Evolutionary conservation across 2,888 invertebrate genomes (phyloP).

Genomic region (Oligia strigilis): DNA sequence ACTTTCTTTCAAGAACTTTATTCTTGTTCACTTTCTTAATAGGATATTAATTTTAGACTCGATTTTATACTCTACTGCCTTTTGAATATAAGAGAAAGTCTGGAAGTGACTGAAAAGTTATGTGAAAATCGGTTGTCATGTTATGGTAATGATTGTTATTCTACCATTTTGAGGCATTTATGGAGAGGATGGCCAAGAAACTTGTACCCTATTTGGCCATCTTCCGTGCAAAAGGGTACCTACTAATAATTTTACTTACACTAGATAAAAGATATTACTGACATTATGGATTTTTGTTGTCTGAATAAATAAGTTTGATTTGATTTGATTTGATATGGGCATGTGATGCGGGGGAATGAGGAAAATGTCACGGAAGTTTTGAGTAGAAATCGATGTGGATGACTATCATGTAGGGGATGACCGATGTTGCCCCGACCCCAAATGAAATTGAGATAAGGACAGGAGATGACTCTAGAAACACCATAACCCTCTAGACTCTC

Average conservation of each 20-base stretch:
- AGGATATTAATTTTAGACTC: not conserved
- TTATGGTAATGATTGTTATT: not conserved
- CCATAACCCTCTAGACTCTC: not conserved
- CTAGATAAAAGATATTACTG: no score
- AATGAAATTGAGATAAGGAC: not conserved
- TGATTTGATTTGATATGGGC: not conserved
- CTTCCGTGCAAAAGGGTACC: no score
- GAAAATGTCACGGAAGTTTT: not conserved
- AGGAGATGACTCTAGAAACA: not conserved
- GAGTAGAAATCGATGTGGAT: not conserved
- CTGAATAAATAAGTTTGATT: no score
- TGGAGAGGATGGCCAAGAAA: no score
- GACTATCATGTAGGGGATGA: not conserved
- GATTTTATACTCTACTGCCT: not conserved
- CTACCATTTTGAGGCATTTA: no score
- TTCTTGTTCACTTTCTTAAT: not conserved
- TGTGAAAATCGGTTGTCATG: not conserved
- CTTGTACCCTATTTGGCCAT: no score
- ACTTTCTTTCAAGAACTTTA: not conserved
- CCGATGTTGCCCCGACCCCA: not conserved
- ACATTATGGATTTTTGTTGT: no score
- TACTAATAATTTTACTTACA: no score
- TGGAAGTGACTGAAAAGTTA: not conserved
- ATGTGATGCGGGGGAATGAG: not conserved
- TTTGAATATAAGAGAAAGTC: not conserved